Conservation (phyloP, 1,140 invertebrate genomes). For the Zaprionus africanus region DNA sequence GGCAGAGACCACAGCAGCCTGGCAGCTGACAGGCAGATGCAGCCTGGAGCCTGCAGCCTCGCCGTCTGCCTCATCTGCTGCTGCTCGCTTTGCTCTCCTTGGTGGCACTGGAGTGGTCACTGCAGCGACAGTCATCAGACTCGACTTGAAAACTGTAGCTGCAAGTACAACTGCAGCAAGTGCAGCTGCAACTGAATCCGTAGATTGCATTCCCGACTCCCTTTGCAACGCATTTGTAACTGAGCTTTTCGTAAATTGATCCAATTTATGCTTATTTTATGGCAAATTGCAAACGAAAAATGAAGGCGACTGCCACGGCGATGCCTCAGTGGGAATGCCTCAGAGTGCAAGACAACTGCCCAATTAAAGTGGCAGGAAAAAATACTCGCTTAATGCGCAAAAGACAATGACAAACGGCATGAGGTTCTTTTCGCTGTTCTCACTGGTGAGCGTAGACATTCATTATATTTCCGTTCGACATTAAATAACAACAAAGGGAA, state of each 20-base stretch:
- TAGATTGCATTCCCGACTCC: constrained; percentile 44
- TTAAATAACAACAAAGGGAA: not conserved
- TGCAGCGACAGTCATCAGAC: constrained; percentile 55
- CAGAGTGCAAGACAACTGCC: constrained; percentile 7
- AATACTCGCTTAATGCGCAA: constrained; percentile 19
- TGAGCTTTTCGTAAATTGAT: constrained; percentile 79
- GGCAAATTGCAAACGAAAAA: constrained; percentile 73
- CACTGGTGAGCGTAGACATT: not conserved
- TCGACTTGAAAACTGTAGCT: constrained; percentile 4
- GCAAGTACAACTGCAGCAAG: not conserved
- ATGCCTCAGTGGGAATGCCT: constrained; percentile 6
- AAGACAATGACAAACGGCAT: constrained; percentile 14
- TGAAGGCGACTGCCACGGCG: constrained; percentile 35
- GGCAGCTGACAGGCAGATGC: constrained; percentile 9
- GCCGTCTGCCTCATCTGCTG: constrained; percentile 7
- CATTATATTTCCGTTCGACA: not conserved
- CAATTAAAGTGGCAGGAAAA: constrained; percentile 42
- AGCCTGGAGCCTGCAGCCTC: constrained; percentile 52
- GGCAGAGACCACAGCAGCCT: constrained; percentile 58
- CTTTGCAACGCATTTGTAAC: constrained; percentile 67
- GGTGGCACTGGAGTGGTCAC: constrained; percentile 55
- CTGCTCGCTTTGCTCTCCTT: constrained; percentile 19
- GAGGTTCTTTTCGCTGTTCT: constrained; percentile 12
- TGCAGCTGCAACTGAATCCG: constrained; percentile 43
- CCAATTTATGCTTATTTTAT: constrained; percentile 82